Percentiles rank a stretch among this genome's conserved stretches.
phyloP scores from a whole-genome alignment of 1,140 invertebrate genomes.

The Ostrea edulis region DNA sequence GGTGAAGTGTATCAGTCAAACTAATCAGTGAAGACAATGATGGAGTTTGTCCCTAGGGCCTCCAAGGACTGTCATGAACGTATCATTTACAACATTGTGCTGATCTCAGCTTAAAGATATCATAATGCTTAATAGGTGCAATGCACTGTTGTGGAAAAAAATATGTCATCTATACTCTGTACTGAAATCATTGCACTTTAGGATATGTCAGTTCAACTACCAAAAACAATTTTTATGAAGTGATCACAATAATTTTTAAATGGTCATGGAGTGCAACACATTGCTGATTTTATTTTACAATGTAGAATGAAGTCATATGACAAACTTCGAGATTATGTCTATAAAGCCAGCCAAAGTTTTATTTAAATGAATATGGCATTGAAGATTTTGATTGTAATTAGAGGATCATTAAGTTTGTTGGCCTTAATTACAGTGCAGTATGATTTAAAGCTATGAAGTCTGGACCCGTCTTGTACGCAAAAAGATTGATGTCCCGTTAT shows the following conservation, averaged over 20 bases:
- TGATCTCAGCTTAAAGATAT: conserved; percentile 24
- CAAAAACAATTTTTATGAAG: conserved; percentile 9
- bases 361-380: background rate
- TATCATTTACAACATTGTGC: background rate
- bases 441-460: background rate
- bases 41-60: conserved; percentile 14
- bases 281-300: background rate
- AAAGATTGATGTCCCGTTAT: background rate
- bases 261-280: conserved; percentile 11
- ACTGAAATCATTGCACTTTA: conserved; percentile 6
- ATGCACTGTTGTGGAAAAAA: background rate
- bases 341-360: background rate
- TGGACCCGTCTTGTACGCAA: background rate
- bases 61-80: background rate
- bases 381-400: background rate
- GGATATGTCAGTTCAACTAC: background rate
- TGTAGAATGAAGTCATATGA: background rate
- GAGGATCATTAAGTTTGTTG: background rate
- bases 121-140: background rate
- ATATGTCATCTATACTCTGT: conserved; percentile 1
- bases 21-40: background rate
- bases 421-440: background rate
- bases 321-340: background rate
- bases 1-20: background rate
- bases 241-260: background rate